Evolutionary conservation across 1,140 invertebrate genomes (phyloP), one percentile per base, ranked within the genome.

Genomic region (Elymnias hypermnestra): DNA sequence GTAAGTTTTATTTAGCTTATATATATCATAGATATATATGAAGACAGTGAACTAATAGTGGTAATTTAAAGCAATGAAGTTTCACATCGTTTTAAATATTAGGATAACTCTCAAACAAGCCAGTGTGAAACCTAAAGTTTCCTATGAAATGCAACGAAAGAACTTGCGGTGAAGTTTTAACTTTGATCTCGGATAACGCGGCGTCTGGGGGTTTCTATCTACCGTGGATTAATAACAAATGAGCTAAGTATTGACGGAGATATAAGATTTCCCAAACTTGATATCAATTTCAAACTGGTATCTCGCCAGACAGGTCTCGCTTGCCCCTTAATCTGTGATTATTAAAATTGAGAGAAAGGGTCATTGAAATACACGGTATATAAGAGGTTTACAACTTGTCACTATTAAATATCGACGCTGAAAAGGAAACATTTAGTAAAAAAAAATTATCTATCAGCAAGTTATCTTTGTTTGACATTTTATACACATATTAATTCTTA

Each of bases 211-310:
- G 60, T 62, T 67, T 57, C 64, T 66, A 71, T 72, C 71, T 53
- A 43, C 45, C 57, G 56, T 55, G 68, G 72, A 78, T 75, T 78
- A 75, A 73, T 73, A 76, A 63, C 63, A 62, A 67, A 72, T 64
- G 70, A 69, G 44, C 54, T 53, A 61, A 63, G 46, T 45, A 63
- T 61, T 59, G 53, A 60, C 44, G 50, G 42, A 53, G 57, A 66
- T 65, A 72, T 64, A 52, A 67, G 53, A 63, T 52, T 53, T 22
- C 36, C 44, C 19, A 43, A 50, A 42, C 31, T 42, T 28, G 47
- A 50, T 50, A 50, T 37, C 47, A 43, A 50, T 42, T 50, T 43
- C 29, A 50, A 50, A 49, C 22, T 42, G n/a, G 31, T n/a, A 17
- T 17, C 14, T 17, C 6, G 17, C 33, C 19, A 19, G 33, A 36